Base-by-base conservation (phyloP, 2,797 vertebrate genomes). In the Chromis chromis region DNA sequence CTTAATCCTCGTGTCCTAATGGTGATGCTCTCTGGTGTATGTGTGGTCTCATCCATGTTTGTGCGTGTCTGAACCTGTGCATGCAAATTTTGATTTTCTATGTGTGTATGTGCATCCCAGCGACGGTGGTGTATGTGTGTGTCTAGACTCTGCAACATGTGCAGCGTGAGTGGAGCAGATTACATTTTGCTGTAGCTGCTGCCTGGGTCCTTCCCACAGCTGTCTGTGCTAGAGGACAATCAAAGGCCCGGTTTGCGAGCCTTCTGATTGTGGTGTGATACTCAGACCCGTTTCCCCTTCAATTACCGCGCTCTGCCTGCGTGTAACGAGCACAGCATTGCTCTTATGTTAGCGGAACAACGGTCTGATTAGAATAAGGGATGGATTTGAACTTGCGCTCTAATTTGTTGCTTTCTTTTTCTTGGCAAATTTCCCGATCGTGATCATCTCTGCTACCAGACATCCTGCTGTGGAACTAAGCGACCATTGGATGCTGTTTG, bases 1-100 rank as follows among this genome's bases (percentile, higher is more conserved):
- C 82, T 82, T 90, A 90, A 92, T 90, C 92, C 83, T 42, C 39
- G 6, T 64, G 86, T 83, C 74, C 82, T 82, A 44, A 74, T 86
- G 79, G 71, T 17, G n/a, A 25, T 22, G 58, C 58, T 77, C 59
- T 79, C 55, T 68, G 46, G 14, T 58, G 64, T 71, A 58, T 33
- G 48, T 58, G 63, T 52, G 49, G 39, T 39, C 33, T 48, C 48
- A 17, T 57, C 36, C 24, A 19, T 61, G 28, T 74, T 39, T 27
- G 40, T 22, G 67, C 65, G 62, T 65, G 27, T 19, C 6, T 42
- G 17, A 10, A 13, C 3, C 33, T 71, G 17, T 56, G 42, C 48
- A 33, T 67, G 72, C 19, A 49, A 40, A 59, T 63, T 24, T 49
- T 21, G 31, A 10, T 64, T 39, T 2, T 49, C 14, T 48, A 13